Evolutionary conservation across 1,140 invertebrate genomes (phyloP), one percentile per base, ranked within the genome.

Genomic region (Tetraneura akinire): DNA sequence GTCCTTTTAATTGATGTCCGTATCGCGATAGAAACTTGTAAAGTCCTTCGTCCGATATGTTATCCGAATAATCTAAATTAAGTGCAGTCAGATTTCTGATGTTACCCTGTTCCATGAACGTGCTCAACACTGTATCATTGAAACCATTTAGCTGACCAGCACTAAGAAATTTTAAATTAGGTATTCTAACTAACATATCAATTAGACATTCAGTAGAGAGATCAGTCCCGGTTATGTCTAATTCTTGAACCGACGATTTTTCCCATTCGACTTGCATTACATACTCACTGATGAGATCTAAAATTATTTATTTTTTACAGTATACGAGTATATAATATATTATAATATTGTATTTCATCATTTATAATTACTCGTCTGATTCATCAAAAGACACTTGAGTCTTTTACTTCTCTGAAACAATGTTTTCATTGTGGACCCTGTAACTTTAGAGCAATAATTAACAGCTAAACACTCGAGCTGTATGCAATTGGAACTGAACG

Each of bases 221-320:
- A 86, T 99, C 97, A 0, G 97, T 99, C 0, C 94, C 98, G 0
- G 96, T 97, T 42, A 99, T 93, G 84, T 99, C 98, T 80, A 99
- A 85, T 86, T 99, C 98, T 86, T 95, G 94, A 55, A 99, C 86
- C 1, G 91, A 90, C 0, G 94, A 94, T 84, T 98, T 97, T 85
- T 99, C 97, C 98, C 98, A 99, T 84, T 99, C 96, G 0, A 98
- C 96, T 86, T 93, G 91, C 91, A 93, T 93, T 32, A 99, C 92
- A 85, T 96, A 90, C 81, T 97, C 94, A 84, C 94, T 96, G 84
- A 93, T 91, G 1, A 98, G 87, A 86, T 91, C 94, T 96, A 84
- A 62, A 86, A 85, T 37, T 80, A 81, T 55, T 47, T 76, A 57
- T 37, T 55, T 47, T 76, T 66, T 37, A 76, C 2, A 53, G n/a